phyloP scores from a whole-genome alignment of 2,113 vertebrate genomes.

The Poeciliopsis prolifica region DNA sequence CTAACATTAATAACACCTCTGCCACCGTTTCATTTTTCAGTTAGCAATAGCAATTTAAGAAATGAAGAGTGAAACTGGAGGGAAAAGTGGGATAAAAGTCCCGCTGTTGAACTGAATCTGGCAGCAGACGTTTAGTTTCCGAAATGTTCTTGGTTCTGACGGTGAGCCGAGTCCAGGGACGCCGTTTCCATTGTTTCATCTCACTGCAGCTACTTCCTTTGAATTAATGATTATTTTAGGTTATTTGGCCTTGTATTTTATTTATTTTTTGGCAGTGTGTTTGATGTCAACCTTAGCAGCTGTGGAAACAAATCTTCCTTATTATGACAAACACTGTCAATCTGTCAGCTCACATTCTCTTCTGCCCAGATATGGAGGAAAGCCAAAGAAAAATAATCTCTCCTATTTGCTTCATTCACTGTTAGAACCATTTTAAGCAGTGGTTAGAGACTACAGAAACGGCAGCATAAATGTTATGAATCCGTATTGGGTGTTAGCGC shows the following conservation, averaged over 20 bases:
- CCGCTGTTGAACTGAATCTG: background rate
- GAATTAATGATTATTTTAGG: background rate
- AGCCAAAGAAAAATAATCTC: too few species aligned
- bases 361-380: too few species aligned
- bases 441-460: background rate
- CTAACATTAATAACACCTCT: background rate
- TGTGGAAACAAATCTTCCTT: background rate
- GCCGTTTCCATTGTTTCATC: background rate
- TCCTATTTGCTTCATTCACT: background rate
- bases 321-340: background rate
- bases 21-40: background rate
- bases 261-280: background rate
- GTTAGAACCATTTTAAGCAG: background rate
- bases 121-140: background rate
- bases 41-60: background rate
- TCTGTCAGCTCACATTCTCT: background rate
- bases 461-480: too few species aligned
- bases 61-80: background rate
- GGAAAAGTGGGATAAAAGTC: too few species aligned
- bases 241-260: background rate
- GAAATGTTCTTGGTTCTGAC: background rate
- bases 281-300: background rate
- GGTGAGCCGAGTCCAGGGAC: background rate
- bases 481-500: too few species aligned
- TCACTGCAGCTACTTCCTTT: background rate